Evolutionary conservation across 2,113 vertebrate species (phyloP), one percentile per base, ranked within the genome.

Genomic region (Danionella cerebrum): DNA sequence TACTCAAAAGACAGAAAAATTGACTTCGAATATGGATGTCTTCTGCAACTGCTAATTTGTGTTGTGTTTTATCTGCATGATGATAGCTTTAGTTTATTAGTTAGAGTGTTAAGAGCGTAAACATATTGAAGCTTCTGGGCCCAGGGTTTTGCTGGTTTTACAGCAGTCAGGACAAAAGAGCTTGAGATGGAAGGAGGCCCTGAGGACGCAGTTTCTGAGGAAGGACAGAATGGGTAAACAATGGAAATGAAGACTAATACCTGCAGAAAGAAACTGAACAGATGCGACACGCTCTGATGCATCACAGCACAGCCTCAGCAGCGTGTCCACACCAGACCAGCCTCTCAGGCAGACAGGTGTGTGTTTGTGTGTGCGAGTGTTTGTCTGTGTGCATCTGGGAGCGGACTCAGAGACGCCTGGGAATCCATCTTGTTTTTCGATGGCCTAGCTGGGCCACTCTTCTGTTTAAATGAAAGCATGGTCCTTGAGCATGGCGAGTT

Each of bases 381-480:
- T n/a, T 24, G 10, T 47, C 16, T 47, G 33, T 0, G 35, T 24
- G 19, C 10, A 27, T 11, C 24, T 8, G 59, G 29, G 42, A 65
- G 62, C 36, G 48, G 55, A 16, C 41, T 21, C 57, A 2, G 3
- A 8, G 18, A 13, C 8, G 33, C 51, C 27, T 45, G 57, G 14
- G 68, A 48, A 74, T 72, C 51, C 66, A 76, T 79, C 74, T 76
- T 75, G 35, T 75, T 80, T 66, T 70, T 31, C 24, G 29, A 11
- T 18, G n/a, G 33, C 27, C 55, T 41, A 9, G 67, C 25, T 51
- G 64, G 64, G 42, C 39, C 67, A n/a, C 57, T 66, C 52, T 42
- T 70, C 50, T 74, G 50, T 72, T 38, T 69, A 51, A 72, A 62
- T 78, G 74, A 74, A 39, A 12, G 19, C 19, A 21, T 47, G 53